Percentiles rank a stretch among this genome's conserved stretches.
Evolutionary conservation across 2,888 invertebrate species (phyloP).

Genomic region (Cordilura impudica): DNA sequence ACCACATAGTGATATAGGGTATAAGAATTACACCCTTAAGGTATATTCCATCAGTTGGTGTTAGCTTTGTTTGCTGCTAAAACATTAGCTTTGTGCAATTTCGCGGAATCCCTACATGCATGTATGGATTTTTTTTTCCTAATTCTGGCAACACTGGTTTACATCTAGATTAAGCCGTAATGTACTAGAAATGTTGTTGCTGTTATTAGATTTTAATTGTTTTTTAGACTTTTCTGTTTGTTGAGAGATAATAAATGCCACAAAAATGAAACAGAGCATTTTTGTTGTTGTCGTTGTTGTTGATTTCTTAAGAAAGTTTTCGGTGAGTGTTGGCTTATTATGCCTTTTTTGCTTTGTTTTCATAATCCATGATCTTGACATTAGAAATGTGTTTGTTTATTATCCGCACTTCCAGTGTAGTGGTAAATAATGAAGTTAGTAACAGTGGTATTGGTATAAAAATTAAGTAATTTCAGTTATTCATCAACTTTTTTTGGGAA

Average conservation of each 20-base stretch:
- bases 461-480: background rate
- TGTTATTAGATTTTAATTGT: background rate
- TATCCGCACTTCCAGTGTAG: background rate
- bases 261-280: background rate
- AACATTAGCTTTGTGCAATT: no score
- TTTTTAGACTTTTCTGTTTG: background rate
- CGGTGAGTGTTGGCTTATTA: background rate
- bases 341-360: conserved; percentile 5
- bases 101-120: no score
- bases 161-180: conserved; percentile 23
- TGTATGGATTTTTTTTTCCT: no score
- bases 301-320: conserved; percentile 24
- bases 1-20: no score
- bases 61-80: no score
- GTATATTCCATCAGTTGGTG: no score
- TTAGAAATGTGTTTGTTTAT: conserved; percentile 33
- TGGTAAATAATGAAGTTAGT: background rate
- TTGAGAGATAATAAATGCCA: background rate
- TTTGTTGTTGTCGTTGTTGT: background rate
- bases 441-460: background rate
- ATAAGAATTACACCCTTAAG: no score
- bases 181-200: background rate
- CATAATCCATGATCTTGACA: conserved; percentile 56
- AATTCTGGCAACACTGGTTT: no score
- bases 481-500: background rate